A percentile compares a stretch with the other conserved stretches of the same genome.
Evolutionary conservation across 2,888 invertebrate species (phyloP).

Genomic region (Malachius bipustulatus): DNA sequence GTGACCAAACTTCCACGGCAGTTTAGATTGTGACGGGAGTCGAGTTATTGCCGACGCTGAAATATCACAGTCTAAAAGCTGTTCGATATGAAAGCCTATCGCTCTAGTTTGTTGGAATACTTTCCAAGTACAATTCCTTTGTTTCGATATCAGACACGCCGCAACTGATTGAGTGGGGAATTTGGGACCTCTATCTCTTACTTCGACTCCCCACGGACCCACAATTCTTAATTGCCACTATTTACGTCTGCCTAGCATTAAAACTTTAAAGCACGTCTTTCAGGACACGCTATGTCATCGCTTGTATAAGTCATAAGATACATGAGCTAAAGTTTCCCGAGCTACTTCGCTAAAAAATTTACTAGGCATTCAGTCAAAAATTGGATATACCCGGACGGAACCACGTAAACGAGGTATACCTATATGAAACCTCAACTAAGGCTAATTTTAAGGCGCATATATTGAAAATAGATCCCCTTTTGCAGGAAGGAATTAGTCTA

Average conservation of each 20-base stretch:
- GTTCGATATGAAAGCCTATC: constrained; percentile 34
- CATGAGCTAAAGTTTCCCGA: no score
- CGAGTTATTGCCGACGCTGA: constrained; percentile 26
- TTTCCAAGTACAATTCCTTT: constrained; percentile 37
- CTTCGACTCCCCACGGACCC: constrained; percentile 26
- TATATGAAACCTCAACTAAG: no score
- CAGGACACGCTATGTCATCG: no score
- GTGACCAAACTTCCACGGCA: constrained; percentile 59
- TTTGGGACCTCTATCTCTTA: constrained; percentile 31
- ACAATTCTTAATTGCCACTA: constrained; percentile 30
- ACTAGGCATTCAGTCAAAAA: no score
- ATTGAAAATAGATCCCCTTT: no score
- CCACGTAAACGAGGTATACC: no score
- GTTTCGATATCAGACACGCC: constrained; percentile 34
- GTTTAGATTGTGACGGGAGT: constrained; percentile 37
- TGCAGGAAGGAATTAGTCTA: no score
- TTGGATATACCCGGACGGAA: no score
- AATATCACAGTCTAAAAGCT: constrained; percentile 32
- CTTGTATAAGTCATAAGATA: no score
- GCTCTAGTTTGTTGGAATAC: constrained; percentile 33
- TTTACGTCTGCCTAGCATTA: constrained; percentile 19
- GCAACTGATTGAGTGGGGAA: constrained; percentile 37
- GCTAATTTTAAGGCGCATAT: no score
- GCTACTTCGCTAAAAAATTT: no score
- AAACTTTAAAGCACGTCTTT: constrained; percentile 1